Evolutionary conservation across 2,888 invertebrate species (phyloP), one percentile per base, ranked within the genome.

Genomic region (Drosophila lacicola): DNA sequence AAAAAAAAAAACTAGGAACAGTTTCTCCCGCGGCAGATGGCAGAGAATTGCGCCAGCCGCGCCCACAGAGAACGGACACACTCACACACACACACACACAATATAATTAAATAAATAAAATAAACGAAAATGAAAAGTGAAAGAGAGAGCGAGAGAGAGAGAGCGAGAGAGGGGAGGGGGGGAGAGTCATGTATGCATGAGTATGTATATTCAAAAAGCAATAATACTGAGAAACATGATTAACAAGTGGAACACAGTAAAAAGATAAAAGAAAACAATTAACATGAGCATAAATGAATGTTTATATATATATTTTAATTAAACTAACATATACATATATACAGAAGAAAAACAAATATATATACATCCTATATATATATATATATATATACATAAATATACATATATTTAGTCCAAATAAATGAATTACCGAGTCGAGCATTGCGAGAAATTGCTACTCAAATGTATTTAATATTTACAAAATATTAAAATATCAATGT

Each of bases 191-290:
- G 37, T 47, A 49, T 55, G 47, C 70, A 75, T 77, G 73, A 25
- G 25, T 74, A 78, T 89, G 90, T 88, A 90, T 86, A 90, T 84
- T 84, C 88, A 90, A 85, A 79, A 90, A 90, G 90, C 91, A 90
- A 91, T 91, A 91, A 89, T 70, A 80, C 58, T 71, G 70, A 67
- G 21, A 64, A 83, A 74, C 44, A 79, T 77, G 74, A 79, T 80
- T 79, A 78, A 74, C 76, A 79, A 69, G 72, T 77, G 76, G 71
- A 77, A 64, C 78, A 68, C 62, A 67, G 72, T 67, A 60, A 79
- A 60, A 79, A 70, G 56, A 54, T 49, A 69, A 44, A 57, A 47
- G 50, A 49, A 64, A 74, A 67, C 62, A 75, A 72, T 63, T 66
- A 73, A 80, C 72, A 82, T 76, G 63, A 80, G 65, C 66, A 63